A percentile compares a stretch with the other conserved stretches of the same genome.
Evolutionary conservation across 2,888 invertebrate genomes (phyloP).

Genomic region (Trilocha varians): DNA sequence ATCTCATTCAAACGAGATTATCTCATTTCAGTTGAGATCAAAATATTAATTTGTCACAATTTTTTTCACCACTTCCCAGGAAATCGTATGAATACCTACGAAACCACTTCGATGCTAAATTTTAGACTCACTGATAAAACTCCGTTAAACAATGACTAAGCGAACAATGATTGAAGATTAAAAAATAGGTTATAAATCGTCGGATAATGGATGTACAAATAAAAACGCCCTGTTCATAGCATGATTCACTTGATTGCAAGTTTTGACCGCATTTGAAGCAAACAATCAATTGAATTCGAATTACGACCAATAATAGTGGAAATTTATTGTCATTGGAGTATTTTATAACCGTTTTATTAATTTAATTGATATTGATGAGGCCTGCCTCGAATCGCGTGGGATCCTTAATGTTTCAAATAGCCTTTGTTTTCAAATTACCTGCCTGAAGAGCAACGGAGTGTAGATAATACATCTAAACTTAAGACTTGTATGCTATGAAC

Average conservation of each 20-base stretch:
- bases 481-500: constrained; percentile 8
- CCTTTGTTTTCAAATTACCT: constrained; percentile 28
- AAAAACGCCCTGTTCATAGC: constrained; percentile 27
- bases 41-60: too few species aligned
- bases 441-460: not conserved
- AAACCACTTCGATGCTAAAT: too few species aligned
- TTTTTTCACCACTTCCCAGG: too few species aligned
- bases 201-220: not conserved
- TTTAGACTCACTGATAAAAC: too few species aligned
- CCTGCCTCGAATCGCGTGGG: constrained; percentile 45
- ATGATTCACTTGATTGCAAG: constrained; percentile 61
- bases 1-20: too few species aligned
- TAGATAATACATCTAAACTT: constrained; percentile 6
- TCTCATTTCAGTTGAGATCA: too few species aligned
- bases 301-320: constrained; percentile 61
- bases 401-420: constrained; percentile 34
- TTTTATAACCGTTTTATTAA: constrained; percentile 67
- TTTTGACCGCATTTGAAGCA: constrained; percentile 60
- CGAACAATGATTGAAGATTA: too few species aligned
- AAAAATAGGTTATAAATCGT: too few species aligned
- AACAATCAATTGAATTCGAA: constrained; percentile 65
- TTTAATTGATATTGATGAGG: constrained; percentile 63
- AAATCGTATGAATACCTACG: too few species aligned
- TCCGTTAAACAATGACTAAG: too few species aligned
- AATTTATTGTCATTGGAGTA: constrained; percentile 60